Evolutionary conservation across 1,140 invertebrate species (phyloP), one percentile per base, ranked within the genome.

Genomic region (Zaprionus ghesquierei): DNA sequence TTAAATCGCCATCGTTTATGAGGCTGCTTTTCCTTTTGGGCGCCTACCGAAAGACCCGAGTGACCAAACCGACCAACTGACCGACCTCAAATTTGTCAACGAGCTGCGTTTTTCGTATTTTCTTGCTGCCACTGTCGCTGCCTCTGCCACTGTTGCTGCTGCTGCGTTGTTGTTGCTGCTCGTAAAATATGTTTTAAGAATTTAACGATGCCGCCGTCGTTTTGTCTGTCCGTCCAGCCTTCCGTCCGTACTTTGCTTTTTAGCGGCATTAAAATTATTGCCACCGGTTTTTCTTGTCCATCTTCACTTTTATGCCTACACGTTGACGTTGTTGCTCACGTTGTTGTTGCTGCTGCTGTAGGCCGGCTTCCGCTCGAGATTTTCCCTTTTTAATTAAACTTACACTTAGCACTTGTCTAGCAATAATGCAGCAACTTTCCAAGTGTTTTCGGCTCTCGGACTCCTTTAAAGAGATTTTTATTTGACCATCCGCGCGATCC

Each of bases 121-220:
- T 77, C 70, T 64, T 77, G 63, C 53, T 77, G 70, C 63, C 41
- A 8, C 41, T 46, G 41, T 18, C 8, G 18, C 18, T 41, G 35
- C 13, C 6, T 3, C 31, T 33, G 31, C 6, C 6, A 2, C 6
- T 38, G 35, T 5, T 10, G 41, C 41, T 44, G 18, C 41, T 44
- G 41, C 41, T 46, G 41, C 22, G n/a, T 46, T 56, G 62, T 27
- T 77, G 72, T 59, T 77, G 70, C 60, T 82, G 79, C 75, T 78
- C 82, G 79, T 87, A 89, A 87, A 87, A 87, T 87, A 87, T 87
- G 82, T 87, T 87, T 87, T 87, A 82, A 87, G 82, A 87, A 89
- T 87, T 87, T 87, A 69, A 86, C 82, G 82, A 86, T 82, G 82
- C 82, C 82, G 82, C 76, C 85, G 18, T 64, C 35, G 23, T 29